Conservation (phyloP, 2,797 vertebrate genomes). For the Lagocephalus sceleratus region DNA sequence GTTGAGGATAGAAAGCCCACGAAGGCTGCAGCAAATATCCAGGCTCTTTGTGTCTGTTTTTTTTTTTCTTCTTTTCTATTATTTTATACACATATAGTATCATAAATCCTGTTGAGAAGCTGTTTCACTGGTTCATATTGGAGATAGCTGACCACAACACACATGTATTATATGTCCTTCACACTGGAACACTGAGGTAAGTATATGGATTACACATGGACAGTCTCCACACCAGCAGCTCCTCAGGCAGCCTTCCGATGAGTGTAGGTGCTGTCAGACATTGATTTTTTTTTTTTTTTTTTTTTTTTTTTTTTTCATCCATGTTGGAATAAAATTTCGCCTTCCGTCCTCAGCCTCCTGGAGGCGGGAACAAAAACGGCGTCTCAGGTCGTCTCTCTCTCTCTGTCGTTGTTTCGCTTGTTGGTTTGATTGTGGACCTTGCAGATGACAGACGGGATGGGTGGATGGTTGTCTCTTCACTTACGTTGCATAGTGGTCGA, state of each 20-base stretch:
- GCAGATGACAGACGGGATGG: conserved; percentile 49
- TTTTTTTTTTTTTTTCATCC: conserved; percentile 56
- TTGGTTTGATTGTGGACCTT: conserved; percentile 50
- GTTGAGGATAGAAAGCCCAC: conserved; percentile 79
- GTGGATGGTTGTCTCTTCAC: conserved; percentile 63
- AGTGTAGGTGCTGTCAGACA: conserved; percentile 58
- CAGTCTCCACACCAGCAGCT: conserved; percentile 60
- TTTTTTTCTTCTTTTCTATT: conserved; percentile 34
- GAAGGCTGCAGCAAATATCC: conserved; percentile 83
- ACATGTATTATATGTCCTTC: conserved; percentile 78
- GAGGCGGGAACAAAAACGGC: conserved; percentile 6
- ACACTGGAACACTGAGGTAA: conserved; percentile 88
- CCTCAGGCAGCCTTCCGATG: conserved; percentile 55
- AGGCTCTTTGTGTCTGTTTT: conserved; percentile 72
- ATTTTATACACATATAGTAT: conserved; percentile 73
- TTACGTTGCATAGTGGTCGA: conserved; percentile 99
- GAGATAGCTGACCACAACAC: conserved; percentile 81
- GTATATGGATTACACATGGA: conserved; percentile 82
- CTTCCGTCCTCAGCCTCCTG: conserved; percentile 53
- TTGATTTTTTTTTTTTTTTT: conserved; percentile 59
- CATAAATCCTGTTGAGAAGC: conserved; percentile 72
- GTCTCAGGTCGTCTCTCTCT: conserved; percentile 37
- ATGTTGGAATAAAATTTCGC: conserved; percentile 46
- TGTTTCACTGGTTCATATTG: conserved; percentile 76
- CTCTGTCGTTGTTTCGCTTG: conserved; percentile 13